Evolutionary conservation across 1,140 invertebrate species (phyloP), one percentile per base, ranked within the genome.

Genomic region (Drepana arcuata): DNA sequence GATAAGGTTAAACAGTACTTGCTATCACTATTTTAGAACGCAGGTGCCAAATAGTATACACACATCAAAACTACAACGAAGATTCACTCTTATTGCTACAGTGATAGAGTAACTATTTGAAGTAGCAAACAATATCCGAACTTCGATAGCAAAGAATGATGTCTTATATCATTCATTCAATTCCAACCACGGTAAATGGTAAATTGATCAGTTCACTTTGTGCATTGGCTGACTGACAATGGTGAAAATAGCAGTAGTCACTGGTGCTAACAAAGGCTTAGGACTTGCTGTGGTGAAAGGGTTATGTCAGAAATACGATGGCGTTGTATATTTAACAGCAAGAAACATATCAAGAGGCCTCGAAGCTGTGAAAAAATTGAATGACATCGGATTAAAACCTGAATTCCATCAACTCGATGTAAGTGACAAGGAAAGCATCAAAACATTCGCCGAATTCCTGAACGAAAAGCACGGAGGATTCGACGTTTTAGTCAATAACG

Each of bases 401-500:
- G 61, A 79, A 29, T 92, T 88, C 51, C 89, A 92, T 62, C 80
- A 88, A 57, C 74, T 93, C n/a, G 91, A 93, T 52, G 85, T 93
- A 26, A 85, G 77, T 47, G 71, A 89, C 51, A 46, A 60, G 10
- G 60, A 85, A n/a, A 92, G 88, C 58, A 84, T 92, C 14, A 62
- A 83, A 7, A 62, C 53, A 10, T 85, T 93, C 11, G 68, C 79
- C 0, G 68, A 87, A 34, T 88, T 84, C 58, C 60, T 96, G 0
- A 82, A 88, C 64, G 62, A 81, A 27, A 87, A 85, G 32, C 87
- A 95, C 68, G 88, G 88, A 7, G 90, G 92, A 2, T 56, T 96
- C 3, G 93, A 96, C 83, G 63, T 95, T 14, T 70, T 95, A 6
- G 87, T 96, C 1, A 95, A 95, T 70, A 96, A 96, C 85, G 93